Evolutionary conservation across 2,888 invertebrate genomes (phyloP).

Genomic region (Sclerodermus sp.): DNA sequence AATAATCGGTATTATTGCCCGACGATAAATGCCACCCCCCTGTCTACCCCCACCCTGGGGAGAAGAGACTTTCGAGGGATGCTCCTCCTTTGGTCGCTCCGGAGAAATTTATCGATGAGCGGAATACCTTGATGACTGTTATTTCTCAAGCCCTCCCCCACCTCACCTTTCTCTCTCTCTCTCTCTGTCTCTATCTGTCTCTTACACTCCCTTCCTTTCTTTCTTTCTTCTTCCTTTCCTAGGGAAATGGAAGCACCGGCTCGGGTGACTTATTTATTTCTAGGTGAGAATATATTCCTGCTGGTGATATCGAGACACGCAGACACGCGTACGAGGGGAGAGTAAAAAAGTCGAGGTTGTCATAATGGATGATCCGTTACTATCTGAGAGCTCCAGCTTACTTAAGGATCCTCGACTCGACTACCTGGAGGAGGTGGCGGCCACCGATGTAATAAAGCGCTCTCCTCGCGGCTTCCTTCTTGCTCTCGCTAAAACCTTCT

Average conservation of each 20-base stretch:
- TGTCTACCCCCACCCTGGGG: neutral
- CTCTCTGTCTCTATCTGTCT: too few species aligned
- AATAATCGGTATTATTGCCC: neutral
- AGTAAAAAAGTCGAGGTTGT: too few species aligned
- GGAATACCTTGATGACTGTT: neutral
- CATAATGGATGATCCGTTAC: too few species aligned
- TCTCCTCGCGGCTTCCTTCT: constrained; percentile 2
- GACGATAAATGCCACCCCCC: too few species aligned
- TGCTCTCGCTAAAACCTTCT: constrained; percentile 5
- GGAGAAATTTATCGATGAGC: constrained; percentile 13
- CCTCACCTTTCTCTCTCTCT: neutral
- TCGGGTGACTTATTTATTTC: too few species aligned
- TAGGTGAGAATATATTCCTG: too few species aligned
- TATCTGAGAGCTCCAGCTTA: too few species aligned
- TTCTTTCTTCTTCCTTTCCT: too few species aligned
- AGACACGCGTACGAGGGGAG: too few species aligned
- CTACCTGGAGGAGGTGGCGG: constrained; percentile 8
- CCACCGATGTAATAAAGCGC: constrained; percentile 14
- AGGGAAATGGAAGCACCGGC: too few species aligned
- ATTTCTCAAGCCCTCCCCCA: neutral
- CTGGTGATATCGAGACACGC: too few species aligned
- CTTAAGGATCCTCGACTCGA: too few species aligned
- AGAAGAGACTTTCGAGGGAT: constrained; percentile 15
- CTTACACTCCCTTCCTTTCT: constrained; percentile 6
- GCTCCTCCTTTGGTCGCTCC: constrained; percentile 25